Base-by-base conservation (phyloP, 2,113 vertebrate species). In the Apaloderma vittatum region DNA sequence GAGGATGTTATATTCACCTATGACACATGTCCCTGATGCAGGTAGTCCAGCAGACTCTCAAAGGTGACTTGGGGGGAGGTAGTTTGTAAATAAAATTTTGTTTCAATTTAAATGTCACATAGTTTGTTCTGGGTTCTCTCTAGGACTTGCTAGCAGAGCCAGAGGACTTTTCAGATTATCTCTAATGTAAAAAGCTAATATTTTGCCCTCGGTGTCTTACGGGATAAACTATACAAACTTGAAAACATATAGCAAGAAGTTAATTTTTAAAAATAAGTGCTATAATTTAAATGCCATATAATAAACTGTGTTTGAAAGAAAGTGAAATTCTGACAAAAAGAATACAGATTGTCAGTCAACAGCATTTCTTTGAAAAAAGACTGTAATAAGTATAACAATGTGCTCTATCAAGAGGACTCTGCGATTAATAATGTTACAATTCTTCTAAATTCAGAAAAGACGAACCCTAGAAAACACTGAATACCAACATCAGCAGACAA, bases 311-410 rank as follows among this genome's bases (percentile, higher is more conserved):
- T n/a, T 66, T 67, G 59, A 79, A 94, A 73, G 18, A 73, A 82
- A 88, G 45, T 58, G 43, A 95, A 97, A 67, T 59, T 87, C 61
- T 62, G 68, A 71, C 86, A 93, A 59, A 93, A 54, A 58, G 43
- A 86, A 93, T 78, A 52, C 14, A 78, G 48, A 29, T 11, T 95
- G 76, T 94, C 86, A 87, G 77, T 88, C 84, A 74, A 34, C 19
- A 59, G 37, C 21, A 49, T 14, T 72, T 89, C 34, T 65, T 61
- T 52, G 51, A 82, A 91, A 93, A 80, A 26, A 63, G 52, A 54
- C 27, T 10, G 20, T 52, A 67, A 68, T 49, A 86, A 86, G 58
- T 29, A 62, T 1, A 49, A 29, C 9, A 83, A 61, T 66, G 29
- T 3, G 3, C 83, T 76, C 57, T 48, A 59, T 34, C 4, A 9